Percentiles rank a stretch among this genome's conserved stretches.
These are phyloP conservation scores for Acipenser oxyrinchus DNA, from an alignment of 2,797 vertebrate genomes.

Conservation along the genomic window DNA sequence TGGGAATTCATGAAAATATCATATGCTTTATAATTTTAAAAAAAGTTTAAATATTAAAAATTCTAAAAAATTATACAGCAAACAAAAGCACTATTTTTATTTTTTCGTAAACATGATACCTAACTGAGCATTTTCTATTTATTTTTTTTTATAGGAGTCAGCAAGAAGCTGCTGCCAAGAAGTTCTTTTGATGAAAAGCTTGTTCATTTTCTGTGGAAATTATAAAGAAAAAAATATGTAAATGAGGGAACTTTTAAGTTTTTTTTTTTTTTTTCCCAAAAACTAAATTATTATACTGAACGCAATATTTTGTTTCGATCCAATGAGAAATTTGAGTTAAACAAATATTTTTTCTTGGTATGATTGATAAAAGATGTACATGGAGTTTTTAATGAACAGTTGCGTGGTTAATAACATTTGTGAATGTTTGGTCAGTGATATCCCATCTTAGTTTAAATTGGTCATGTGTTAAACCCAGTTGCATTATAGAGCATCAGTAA, in stretches of 20 bases:
- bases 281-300: conserved; percentile 84
- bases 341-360: neutral
- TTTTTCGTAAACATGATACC: no score
- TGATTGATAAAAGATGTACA: conserved; percentile 46
- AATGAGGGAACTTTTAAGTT: conserved; percentile 58
- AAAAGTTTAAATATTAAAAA: neutral
- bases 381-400: conserved; percentile 40
- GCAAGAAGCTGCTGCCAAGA: conserved; percentile 97
- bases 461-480: no score
- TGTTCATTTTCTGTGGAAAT: conserved; percentile 40
- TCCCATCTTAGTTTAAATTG: no score
- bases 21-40: no score
- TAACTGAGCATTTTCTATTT: conserved; percentile 1
- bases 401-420: conserved; percentile 6
- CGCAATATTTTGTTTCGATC: conserved; percentile 34
- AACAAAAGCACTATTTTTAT: no score
- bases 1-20: no score
- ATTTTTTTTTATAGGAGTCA: conserved; percentile 70
- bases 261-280: conserved; percentile 52
- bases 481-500: no score
- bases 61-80: no score
- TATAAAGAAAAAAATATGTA: conserved; percentile 43
- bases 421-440: neutral
- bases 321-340: conserved; percentile 23
- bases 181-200: conserved; percentile 88